Percentiles rank a stretch among this genome's conserved stretches.
Conservation (phyloP, 2,888 invertebrate genomes). For the Leptura quadrifasciata region DNA sequence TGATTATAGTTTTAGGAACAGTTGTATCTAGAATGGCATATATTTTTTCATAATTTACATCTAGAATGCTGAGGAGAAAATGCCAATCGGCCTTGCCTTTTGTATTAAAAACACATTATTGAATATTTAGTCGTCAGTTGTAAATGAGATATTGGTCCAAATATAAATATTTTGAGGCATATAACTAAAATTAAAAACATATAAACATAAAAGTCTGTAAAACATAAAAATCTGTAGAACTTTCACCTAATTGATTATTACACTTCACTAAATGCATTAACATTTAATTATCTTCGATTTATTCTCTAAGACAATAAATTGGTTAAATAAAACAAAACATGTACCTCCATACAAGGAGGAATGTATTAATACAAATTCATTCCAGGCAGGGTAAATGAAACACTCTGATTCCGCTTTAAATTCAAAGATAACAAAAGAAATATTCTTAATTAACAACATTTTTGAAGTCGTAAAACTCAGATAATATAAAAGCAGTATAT, state of each 20-base stretch:
- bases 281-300: constrained; percentile 15
- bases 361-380: constrained; percentile 29
- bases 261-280: constrained; percentile 19
- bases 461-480: constrained; percentile 52
- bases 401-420: constrained; percentile 47
- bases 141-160: neutral
- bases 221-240: constrained; percentile 8
- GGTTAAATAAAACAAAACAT: constrained; percentile 8
- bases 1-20: no score
- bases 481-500: constrained; percentile 55
- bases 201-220: no score
- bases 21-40: no score
- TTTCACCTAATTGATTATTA: constrained; percentile 22
- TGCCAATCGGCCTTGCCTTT: no score
- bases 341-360: neutral
- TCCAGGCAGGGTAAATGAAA: constrained; percentile 35
- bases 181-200: constrained; percentile 3
- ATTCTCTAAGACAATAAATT: constrained; percentile 25
- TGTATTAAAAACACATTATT: no score
- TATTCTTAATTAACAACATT: constrained; percentile 56
- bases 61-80: no score
- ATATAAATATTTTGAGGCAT: neutral
- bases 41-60: no score
- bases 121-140: no score
- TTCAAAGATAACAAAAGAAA: constrained; percentile 56